phyloP scores from a whole-genome alignment of 2,888 invertebrate genomes.

The Lepidocyrtoides sp. region DNA sequence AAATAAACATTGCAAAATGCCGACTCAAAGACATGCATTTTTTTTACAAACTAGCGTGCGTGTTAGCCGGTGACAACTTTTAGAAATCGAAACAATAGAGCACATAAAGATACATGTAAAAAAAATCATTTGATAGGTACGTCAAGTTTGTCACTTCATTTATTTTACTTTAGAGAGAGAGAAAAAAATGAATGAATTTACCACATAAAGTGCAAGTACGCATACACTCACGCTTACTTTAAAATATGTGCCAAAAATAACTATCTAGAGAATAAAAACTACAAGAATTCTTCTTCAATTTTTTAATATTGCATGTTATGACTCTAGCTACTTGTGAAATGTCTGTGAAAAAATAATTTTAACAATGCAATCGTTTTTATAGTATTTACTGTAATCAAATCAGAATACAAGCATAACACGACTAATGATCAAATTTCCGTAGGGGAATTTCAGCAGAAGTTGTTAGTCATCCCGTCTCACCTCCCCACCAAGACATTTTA shows the following conservation, averaged over 20 bases:
- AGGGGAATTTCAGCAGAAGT: conserved; percentile 18
- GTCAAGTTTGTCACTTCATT: background rate
- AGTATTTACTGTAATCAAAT: no score
- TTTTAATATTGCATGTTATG: no score
- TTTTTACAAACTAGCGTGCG: background rate
- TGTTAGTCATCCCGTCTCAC: conserved; percentile 46
- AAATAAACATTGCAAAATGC: conserved; percentile 36
- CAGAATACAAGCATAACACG: no score
- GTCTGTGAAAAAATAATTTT: no score
- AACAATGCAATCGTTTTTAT: no score
- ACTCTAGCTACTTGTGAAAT: no score
- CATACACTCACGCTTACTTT: no score
- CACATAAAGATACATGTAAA: background rate
- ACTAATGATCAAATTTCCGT: conserved; percentile 35
- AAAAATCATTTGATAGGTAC: background rate
- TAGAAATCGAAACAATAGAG: background rate
- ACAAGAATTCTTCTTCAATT: no score
- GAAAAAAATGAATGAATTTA: background rate
- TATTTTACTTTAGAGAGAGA: background rate
- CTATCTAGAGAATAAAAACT: no score
- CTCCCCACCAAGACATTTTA: conserved; percentile 18
- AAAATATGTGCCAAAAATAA: no score
- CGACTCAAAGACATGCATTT: conserved; percentile 12
- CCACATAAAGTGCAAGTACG: background rate
- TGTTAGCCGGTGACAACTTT: background rate